phyloP scores from a whole-genome alignment of 1,140 invertebrate species.

The Eulimnadia texana region DNA sequence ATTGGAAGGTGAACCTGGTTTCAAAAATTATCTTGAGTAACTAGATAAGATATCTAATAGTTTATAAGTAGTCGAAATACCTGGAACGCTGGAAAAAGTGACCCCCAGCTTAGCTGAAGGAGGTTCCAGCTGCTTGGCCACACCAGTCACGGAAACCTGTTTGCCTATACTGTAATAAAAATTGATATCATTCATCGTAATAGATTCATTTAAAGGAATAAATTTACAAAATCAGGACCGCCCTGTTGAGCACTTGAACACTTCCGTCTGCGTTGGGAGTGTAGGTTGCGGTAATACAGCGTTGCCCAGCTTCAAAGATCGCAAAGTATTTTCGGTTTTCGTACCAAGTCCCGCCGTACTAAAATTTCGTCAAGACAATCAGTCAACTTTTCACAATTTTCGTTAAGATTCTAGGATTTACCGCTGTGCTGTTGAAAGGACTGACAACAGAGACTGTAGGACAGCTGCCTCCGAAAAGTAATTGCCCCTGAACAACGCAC shows the following conservation, averaged over 20 bases:
- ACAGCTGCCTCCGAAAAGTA: no score
- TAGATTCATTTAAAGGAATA: no score
- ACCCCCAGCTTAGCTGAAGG: slow-evolving; percentile 2
- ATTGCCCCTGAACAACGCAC: no score
- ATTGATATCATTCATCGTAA: no score
- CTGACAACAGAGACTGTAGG: no score
- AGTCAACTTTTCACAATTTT: no score
- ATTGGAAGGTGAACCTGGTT: slow-evolving; percentile 24
- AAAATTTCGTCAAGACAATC: no score
- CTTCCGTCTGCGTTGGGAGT: slow-evolving; percentile 9
- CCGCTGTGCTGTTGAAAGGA: no score
- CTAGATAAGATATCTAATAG: neutral
- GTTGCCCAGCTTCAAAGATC: slow-evolving; percentile 18
- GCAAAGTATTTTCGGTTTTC: slow-evolving; percentile 21
- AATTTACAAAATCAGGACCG: no score
- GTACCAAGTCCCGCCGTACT: slow-evolving; percentile 23
- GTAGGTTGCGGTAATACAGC: slow-evolving; percentile 20
- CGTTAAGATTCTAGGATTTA: no score
- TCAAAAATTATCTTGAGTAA: neutral
- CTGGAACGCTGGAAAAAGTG: slow-evolving; percentile 8
- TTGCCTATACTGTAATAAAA: neutral
- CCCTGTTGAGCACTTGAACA: no score
- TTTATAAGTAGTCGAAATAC: neutral
- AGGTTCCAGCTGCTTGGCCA: slow-evolving; percentile 1
- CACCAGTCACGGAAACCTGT: neutral